Evolutionary conservation across 2,888 invertebrate genomes (phyloP).

Genomic region (Therioaphis trifolii): DNA sequence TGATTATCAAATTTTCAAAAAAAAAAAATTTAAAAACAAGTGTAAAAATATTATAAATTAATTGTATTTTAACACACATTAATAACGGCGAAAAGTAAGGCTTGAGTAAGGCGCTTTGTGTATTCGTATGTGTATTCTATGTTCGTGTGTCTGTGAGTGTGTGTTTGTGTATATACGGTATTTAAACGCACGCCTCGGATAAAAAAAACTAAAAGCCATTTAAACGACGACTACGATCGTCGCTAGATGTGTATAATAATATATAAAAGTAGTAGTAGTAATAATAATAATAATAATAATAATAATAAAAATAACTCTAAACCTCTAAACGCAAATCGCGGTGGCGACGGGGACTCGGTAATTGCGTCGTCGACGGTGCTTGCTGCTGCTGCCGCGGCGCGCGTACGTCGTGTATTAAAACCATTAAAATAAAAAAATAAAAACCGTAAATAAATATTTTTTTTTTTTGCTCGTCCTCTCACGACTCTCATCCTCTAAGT

Average conservation of each 20-base stretch:
- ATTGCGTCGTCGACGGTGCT: conserved; percentile 8
- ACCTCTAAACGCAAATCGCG: conserved; percentile 34
- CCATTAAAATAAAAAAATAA: conserved; percentile 11
- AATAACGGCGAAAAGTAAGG: background rate
- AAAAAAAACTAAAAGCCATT: conserved; percentile 33
- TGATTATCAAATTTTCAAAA: background rate
- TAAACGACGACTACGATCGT: conserved; percentile 18
- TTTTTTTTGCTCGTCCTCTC: conserved; percentile 48
- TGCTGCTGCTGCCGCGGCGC: background rate
- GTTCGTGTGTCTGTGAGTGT: background rate
- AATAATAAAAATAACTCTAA: conserved; percentile 49
- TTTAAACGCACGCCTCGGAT: background rate
- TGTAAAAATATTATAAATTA: too few relatives aligned
- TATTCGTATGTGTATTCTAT: background rate
- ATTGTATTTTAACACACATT: too few relatives aligned
- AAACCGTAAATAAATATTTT: conserved; percentile 45
- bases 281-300: too few relatives aligned
- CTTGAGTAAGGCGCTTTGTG: background rate
- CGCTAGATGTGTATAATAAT: background rate
- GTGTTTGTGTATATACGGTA: background rate
- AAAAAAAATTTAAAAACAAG: background rate
- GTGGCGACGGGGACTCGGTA: background rate
- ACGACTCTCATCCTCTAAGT: conserved; percentile 25
- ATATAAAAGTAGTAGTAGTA: too few relatives aligned
- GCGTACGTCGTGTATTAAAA: conserved; percentile 31